These are phyloP conservation scores for Nanorana parkeri DNA, from an alignment of 2,113 vertebrate genomes.

Conservation along the genomic window DNA sequence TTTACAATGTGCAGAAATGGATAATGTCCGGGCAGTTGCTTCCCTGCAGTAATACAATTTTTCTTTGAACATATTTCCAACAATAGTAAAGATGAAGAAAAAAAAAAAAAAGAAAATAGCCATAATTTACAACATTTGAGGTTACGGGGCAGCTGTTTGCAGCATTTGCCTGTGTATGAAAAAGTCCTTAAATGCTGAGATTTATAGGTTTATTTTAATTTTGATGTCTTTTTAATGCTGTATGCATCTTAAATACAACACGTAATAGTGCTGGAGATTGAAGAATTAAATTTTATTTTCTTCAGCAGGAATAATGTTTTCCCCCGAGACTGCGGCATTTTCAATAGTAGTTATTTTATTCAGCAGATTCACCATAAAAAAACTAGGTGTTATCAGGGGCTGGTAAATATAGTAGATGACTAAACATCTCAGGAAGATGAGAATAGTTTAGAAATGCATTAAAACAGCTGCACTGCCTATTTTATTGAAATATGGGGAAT, in stretches of 20 bases:
- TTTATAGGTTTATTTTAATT: constrained; percentile 55
- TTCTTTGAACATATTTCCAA: constrained; percentile 70
- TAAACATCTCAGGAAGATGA: constrained; percentile 47
- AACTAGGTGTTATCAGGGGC: constrained; percentile 42
- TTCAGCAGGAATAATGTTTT: constrained; percentile 63
- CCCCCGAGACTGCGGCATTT: constrained; percentile 76
- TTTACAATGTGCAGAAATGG: constrained; percentile 74
- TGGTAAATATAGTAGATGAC: constrained; percentile 43
- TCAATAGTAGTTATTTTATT: constrained; percentile 68
- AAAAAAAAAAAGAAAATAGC: constrained; percentile 70
- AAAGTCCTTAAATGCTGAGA: constrained; percentile 58
- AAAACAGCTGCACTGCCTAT: constrained; percentile 13
- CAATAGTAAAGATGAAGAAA: constrained; percentile 73
- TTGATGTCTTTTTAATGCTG: constrained; percentile 67
- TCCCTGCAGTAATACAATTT: constrained; percentile 75
- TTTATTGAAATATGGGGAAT: constrained; percentile 9
- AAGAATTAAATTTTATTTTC: constrained; percentile 56
- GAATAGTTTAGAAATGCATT: constrained; percentile 31
- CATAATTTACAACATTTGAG: constrained; percentile 69
- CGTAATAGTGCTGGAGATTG: constrained; percentile 55
- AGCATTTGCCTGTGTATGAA: constrained; percentile 60
- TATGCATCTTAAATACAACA: constrained; percentile 55
- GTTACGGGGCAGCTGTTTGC: constrained; percentile 54
- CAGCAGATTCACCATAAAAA: constrained; percentile 21
- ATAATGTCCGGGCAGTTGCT: constrained; percentile 75